Conservation (phyloP, 2,888 invertebrate genomes). For the Mesoligia furuncula region DNA sequence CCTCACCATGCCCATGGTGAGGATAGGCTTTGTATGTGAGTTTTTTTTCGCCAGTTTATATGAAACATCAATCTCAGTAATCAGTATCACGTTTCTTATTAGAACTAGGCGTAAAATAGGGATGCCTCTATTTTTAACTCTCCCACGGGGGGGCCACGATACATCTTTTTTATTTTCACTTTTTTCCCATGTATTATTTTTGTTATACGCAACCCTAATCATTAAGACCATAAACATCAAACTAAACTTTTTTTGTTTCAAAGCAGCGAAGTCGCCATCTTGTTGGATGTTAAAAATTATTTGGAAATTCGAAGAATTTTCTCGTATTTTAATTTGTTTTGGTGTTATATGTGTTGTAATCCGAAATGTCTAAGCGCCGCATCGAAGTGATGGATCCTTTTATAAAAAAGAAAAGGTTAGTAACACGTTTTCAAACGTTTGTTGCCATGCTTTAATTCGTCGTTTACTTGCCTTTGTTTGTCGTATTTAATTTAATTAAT, state of each 20-base stretch:
- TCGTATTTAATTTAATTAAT: conserved; percentile 47
- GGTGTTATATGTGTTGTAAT: conserved; percentile 76
- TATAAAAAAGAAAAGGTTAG: conserved; percentile 93
- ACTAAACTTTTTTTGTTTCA: conserved; percentile 54
- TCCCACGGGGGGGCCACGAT: neutral
- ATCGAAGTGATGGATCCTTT: conserved; percentile 97
- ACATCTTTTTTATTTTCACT: neutral
- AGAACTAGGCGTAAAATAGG: neutral
- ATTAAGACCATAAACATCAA: conserved; percentile 51
- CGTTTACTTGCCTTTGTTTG: conserved; percentile 66
- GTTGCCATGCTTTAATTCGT: conserved; percentile 73
- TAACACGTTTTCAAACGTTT: conserved; percentile 62
- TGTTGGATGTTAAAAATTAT: conserved; percentile 78
- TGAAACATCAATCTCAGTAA: neutral
- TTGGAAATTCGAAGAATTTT: conserved; percentile 71
- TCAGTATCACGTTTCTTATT: neutral
- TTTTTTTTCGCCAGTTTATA: neutral
- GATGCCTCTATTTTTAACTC: neutral
- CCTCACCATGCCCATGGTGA: neutral
- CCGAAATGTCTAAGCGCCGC: conserved; percentile 94
- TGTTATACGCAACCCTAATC: conserved; percentile 20
- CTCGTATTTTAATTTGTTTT: conserved; percentile 64
- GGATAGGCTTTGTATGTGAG: neutral
- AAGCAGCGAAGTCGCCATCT: conserved; percentile 80
- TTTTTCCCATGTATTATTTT: neutral